Conservation (phyloP, 2,797 vertebrate genomes). For the Clarias platycephalus region DNA sequence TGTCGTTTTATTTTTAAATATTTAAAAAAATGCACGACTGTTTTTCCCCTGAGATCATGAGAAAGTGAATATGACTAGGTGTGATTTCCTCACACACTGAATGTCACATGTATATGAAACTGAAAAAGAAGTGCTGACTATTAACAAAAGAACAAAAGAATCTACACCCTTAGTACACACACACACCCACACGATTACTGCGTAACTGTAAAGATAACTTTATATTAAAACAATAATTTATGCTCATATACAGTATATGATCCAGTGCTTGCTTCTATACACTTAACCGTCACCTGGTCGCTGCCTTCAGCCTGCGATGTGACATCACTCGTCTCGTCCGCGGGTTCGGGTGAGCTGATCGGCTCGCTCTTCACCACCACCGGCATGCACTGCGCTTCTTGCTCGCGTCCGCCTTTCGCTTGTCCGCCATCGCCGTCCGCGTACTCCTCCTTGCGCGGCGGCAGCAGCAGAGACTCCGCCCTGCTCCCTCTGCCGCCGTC, state of each 20-base stretch:
- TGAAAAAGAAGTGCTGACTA: not conserved
- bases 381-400: slow-evolving; percentile 79
- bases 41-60: not conserved
- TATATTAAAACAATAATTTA: not conserved
- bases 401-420: slow-evolving; percentile 66
- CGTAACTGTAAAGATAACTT: no score
- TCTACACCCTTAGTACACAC: not conserved
- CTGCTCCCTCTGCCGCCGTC: slow-evolving; percentile 80
- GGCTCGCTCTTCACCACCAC: slow-evolving; percentile 94
- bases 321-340: slow-evolving; percentile 89
- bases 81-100: not conserved
- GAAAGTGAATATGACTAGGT: not conserved
- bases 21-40: not conserved
- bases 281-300: slow-evolving; percentile 71
- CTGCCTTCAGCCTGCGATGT: slow-evolving; percentile 91
- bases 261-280: not conserved
- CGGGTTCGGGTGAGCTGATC: slow-evolving; percentile 89
- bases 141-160: not conserved
- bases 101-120: no score
- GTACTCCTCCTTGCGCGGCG: slow-evolving; percentile 73
- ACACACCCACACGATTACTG: no score
- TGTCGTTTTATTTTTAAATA: no score
- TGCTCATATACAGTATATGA: not conserved
- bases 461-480: slow-evolving; percentile 68
- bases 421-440: slow-evolving; percentile 62